Base-by-base conservation (phyloP, 2,113 vertebrate genomes). In the Clarias magur region DNA sequence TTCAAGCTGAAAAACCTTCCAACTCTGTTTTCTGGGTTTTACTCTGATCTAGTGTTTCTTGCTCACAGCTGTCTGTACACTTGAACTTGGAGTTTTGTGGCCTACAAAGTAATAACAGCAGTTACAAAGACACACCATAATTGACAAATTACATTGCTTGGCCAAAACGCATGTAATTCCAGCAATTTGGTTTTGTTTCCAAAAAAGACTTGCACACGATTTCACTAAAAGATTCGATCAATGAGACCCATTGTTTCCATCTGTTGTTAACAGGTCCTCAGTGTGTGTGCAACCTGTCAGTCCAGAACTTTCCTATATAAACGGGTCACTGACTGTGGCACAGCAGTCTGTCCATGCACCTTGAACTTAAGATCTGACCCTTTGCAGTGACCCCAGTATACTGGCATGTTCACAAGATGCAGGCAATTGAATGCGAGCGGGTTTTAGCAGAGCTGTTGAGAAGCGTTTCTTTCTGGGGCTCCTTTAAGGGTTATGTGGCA, bases 241-340 rank as follows among this genome's bases (percentile, higher is more conserved):
- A 80, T 59, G 15, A 30, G 25, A 3, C 27, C n/a, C 17, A 34
- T 59, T 59, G 54, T 80, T 80, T 59, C 16, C 78, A 34, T 80
- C 27, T 59, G n/a, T 34, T 34, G 54, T 59, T 59, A 57, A 59
- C 21, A 17, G 25, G 27, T 1, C 1, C 78, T 80, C 9, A 10
- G 56, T 80, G n/a, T 15, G 25, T 15, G 10, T 27, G n/a, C 17
- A 27, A 34, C 16, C 17, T 27, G 76, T 79, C 48, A 78, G 23
- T 16, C 75, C 76, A 79, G n/a, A 79, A 53, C 76, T 56, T 56
- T 79, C 53, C 78, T 34, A 34, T 80, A 80, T 80, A 59, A 80
- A 19, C 21, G 78, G 78, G 54, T 80, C 78, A 80, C 27, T 80
- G 78, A 59, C 23, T 78, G 13, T 27, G 75, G 48, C 70, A 23